phyloP scores from a whole-genome alignment of 2,888 invertebrate genomes.

The Drosophila hamatofila region DNA sequence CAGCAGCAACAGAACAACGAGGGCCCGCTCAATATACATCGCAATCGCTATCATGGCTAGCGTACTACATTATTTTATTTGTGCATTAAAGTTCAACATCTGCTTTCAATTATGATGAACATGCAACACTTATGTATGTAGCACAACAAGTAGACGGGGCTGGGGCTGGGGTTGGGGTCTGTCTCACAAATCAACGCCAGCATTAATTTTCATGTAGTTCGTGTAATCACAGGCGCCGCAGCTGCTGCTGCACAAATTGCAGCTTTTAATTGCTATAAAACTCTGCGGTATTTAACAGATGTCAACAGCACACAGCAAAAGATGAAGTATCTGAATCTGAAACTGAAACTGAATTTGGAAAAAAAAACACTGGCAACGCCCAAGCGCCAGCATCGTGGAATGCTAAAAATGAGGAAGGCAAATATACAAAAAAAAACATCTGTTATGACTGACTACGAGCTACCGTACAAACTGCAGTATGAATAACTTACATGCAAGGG shows the following conservation, averaged over 20 bases:
- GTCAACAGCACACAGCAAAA: constrained; percentile 40
- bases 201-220: constrained; percentile 52
- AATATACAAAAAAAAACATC: too few relatives aligned
- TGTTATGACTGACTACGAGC: background rate
- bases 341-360: constrained; percentile 2
- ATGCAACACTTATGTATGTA: constrained; percentile 19
- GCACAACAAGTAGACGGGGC: background rate
- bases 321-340: constrained; percentile 32
- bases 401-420: constrained; percentile 41
- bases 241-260: constrained; percentile 40
- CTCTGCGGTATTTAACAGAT: constrained; percentile 45
- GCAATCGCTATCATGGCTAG: constrained; percentile 25
- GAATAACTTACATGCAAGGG: too few relatives aligned
- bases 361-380: background rate
- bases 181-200: constrained; percentile 50
- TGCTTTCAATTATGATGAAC: constrained; percentile 62
- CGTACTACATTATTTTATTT: background rate
- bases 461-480: background rate
- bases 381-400: constrained; percentile 28
- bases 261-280: constrained; percentile 44
- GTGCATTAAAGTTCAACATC: constrained; percentile 47
- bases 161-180: background rate
- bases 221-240: constrained; percentile 51
- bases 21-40: background rate
- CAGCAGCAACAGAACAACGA: constrained; percentile 5